phyloP scores from a whole-genome alignment of 2,888 invertebrate species.

The Drosophila nr. perissopoda region DNA sequence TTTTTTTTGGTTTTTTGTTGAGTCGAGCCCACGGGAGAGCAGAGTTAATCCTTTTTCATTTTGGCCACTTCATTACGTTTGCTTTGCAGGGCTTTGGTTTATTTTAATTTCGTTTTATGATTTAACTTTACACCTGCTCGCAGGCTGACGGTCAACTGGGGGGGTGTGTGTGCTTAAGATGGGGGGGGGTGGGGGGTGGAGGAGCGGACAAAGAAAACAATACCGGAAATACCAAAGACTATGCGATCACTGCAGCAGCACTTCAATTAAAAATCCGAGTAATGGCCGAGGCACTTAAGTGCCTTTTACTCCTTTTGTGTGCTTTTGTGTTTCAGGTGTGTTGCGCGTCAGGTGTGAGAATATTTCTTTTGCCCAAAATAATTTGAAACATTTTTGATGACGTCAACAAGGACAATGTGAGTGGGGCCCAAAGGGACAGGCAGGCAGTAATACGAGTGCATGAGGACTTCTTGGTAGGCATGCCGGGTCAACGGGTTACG shows the following conservation, averaged over 20 bases:
- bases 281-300: slow-evolving; percentile 75
- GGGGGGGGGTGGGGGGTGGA: not conserved
- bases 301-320: slow-evolving; percentile 62
- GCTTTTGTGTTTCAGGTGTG: slow-evolving; percentile 1
- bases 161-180: no score
- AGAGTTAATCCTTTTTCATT: slow-evolving; percentile 58
- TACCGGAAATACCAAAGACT: slow-evolving; percentile 45
- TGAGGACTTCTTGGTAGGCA: slow-evolving; percentile 42
- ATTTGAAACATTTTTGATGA: slow-evolving; percentile 70
- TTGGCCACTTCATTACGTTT: slow-evolving; percentile 70
- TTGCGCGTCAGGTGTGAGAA: slow-evolving; percentile 46
- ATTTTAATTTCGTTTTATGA: slow-evolving; percentile 84
- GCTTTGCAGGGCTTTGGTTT: slow-evolving; percentile 62
- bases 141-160: slow-evolving; percentile 37
- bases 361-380: slow-evolving; percentile 68
- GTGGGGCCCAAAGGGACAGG: slow-evolving; percentile 52
- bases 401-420: slow-evolving; percentile 50
- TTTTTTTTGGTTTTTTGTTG: not conserved
- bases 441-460: slow-evolving; percentile 61
- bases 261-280: slow-evolving; percentile 81
- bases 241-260: slow-evolving; percentile 60
- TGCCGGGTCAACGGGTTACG: slow-evolving; percentile 66
- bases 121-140: slow-evolving; percentile 84
- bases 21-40: slow-evolving; percentile 45
- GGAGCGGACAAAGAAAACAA: slow-evolving; percentile 36